Conservation (phyloP, 2,797 vertebrate species). For the Muscicapa comitata region DNA sequence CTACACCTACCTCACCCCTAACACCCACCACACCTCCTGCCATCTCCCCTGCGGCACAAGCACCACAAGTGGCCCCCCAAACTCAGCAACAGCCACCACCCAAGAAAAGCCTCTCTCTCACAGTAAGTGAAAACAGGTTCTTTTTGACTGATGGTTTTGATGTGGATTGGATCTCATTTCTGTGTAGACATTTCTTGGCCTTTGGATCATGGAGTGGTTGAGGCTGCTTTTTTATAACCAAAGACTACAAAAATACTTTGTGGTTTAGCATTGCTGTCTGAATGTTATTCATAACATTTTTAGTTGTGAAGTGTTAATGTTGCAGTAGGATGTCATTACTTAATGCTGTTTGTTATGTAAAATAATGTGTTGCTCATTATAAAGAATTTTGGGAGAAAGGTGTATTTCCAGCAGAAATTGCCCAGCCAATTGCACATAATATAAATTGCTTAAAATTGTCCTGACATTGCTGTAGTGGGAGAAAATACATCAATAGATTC, state of each 20-base stretch:
- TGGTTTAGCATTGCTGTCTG: neutral
- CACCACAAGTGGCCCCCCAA: constrained; percentile 78
- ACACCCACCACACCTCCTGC: constrained; percentile 79
- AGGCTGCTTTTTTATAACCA: neutral
- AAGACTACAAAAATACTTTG: neutral
- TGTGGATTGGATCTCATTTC: neutral
- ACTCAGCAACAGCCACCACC: constrained; percentile 86
- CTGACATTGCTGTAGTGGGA: neutral
- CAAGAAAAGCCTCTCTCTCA: constrained; percentile 94
- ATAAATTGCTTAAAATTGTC: neutral
- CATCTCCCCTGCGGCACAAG: constrained; percentile 78
- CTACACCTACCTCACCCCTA: constrained; percentile 74
- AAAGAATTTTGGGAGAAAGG: neutral
- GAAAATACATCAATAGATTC: neutral
- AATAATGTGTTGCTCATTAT: neutral
- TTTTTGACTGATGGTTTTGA: neutral
- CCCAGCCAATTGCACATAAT: neutral
- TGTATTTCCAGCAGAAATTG: neutral
- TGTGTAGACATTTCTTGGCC: neutral
- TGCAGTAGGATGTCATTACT: neutral
- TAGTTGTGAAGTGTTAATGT: neutral
- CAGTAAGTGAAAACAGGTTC: constrained; percentile 72
- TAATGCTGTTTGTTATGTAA: neutral
- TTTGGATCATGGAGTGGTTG: neutral
- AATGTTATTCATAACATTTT: neutral